Percentiles rank a stretch among this genome's conserved stretches.
These are phyloP conservation scores for Tetramorium bicarinatum DNA, from an alignment of 2,888 invertebrate species.

Conservation along the genomic window DNA sequence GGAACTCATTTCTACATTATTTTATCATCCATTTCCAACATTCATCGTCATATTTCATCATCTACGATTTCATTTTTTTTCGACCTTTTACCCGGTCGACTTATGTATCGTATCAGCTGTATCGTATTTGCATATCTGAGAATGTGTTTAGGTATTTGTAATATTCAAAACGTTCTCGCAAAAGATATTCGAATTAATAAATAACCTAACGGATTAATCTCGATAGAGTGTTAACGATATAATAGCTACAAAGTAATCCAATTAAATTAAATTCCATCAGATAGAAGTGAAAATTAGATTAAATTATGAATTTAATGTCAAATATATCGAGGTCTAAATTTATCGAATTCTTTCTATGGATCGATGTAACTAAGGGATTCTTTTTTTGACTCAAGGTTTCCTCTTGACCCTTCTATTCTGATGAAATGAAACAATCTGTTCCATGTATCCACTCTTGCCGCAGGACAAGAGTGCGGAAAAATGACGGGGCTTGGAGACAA, in stretches of 20 bases:
- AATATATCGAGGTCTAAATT: background rate
- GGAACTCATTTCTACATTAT: too few species aligned
- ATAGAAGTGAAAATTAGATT: background rate
- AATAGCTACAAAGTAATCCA: background rate
- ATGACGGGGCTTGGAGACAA: conserved; percentile 32
- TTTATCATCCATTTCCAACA: too few species aligned
- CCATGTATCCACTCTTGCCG: background rate
- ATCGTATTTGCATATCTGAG: too few species aligned
- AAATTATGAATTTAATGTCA: background rate
- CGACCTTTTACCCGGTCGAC: too few species aligned
- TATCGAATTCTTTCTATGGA: background rate
- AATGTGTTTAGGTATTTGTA: too few species aligned
- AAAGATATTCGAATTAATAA: too few species aligned
- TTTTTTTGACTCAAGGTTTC: background rate
- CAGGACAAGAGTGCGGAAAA: conserved; percentile 34
- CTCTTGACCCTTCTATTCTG: conserved; percentile 1
- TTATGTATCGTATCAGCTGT: too few species aligned
- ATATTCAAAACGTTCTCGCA: too few species aligned
- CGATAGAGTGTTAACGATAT: too few species aligned
- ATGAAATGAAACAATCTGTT: conserved; percentile 27
- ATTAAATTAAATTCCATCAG: background rate
- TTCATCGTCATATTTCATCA: too few species aligned
- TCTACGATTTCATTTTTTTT: too few species aligned
- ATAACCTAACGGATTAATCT: too few species aligned
- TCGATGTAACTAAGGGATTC: background rate